Evolutionary conservation across 2,797 vertebrate species (phyloP).

Genomic region (Sphenopsis melanotis): DNA sequence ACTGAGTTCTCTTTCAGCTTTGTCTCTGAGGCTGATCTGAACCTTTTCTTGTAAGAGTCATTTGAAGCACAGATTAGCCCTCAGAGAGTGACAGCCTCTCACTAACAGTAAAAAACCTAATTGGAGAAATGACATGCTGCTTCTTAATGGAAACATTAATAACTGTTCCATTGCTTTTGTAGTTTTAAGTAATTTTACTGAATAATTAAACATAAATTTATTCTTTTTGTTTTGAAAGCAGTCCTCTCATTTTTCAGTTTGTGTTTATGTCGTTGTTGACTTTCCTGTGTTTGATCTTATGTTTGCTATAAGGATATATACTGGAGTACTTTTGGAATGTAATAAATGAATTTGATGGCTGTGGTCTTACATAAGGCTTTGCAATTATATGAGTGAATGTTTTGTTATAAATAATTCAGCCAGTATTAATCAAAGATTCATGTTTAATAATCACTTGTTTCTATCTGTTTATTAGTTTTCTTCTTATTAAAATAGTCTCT

Average conservation of each 20-base stretch:
- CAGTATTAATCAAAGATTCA: slow-evolving; percentile 49
- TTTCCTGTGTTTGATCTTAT: not conserved
- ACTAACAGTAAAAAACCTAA: not conserved
- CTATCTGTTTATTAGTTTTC: not conserved
- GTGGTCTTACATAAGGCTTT: not conserved
- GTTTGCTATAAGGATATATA: not conserved
- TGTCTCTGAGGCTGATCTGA: not conserved
- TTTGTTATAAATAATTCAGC: slow-evolving; percentile 59
- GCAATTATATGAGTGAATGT: not conserved
- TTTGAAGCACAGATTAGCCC: not conserved
- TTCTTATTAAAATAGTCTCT: not conserved
- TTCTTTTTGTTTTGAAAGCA: not conserved
- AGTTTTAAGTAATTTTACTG: slow-evolving; percentile 9
- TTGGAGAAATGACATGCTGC: not conserved
- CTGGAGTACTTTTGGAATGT: not conserved
- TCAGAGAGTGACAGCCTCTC: not conserved
- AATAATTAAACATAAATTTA: slow-evolving; percentile 27
- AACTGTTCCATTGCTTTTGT: not conserved
- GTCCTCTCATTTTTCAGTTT: not conserved
- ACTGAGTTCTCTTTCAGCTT: not conserved
- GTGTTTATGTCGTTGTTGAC: not conserved
- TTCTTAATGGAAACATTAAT: not conserved
- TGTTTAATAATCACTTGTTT: not conserved
- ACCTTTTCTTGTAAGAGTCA: not conserved
- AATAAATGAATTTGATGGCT: not conserved